phyloP scores from a whole-genome alignment of 2,113 vertebrate species.

The Sminthopsis crassicaudata region DNA sequence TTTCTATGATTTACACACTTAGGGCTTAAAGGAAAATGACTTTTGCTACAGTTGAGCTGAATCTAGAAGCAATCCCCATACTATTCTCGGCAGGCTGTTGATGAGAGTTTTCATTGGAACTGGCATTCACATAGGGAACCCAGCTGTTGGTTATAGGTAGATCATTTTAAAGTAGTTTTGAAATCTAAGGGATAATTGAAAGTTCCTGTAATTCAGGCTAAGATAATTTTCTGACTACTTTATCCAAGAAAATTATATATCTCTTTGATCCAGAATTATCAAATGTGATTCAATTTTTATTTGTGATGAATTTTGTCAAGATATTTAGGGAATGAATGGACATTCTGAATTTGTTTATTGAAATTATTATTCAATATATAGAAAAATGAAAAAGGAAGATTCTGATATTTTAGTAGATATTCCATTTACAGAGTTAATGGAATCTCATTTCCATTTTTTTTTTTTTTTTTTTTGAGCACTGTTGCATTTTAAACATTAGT shows the following conservation, averaged over 20 bases:
- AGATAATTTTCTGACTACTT: constrained; percentile 68
- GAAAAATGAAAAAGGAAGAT: constrained; percentile 13
- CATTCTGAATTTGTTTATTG: constrained; percentile 53
- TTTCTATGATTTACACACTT: constrained; percentile 55
- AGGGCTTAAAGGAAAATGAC: constrained; percentile 56
- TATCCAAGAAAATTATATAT: constrained; percentile 69
- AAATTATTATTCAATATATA: background rate
- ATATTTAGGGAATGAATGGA: constrained; percentile 59
- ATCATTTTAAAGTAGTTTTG: constrained; percentile 74
- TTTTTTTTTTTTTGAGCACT: constrained; percentile 56
- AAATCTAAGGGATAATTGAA: constrained; percentile 69
- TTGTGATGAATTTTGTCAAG: constrained; percentile 56
- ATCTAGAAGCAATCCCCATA: constrained; percentile 54
- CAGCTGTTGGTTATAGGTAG: constrained; percentile 73
- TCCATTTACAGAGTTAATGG: constrained; percentile 32
- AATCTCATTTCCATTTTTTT: constrained; percentile 45
- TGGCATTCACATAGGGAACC: constrained; percentile 67
- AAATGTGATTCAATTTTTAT: constrained; percentile 67
- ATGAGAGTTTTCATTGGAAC: constrained; percentile 74
- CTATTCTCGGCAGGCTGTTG: constrained; percentile 21
- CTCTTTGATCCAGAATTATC: constrained; percentile 63
- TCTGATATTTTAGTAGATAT: constrained; percentile 2
- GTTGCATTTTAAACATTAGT: constrained; percentile 35
- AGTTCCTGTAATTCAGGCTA: constrained; percentile 71
- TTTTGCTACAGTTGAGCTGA: constrained; percentile 58